Evolutionary conservation across 2,888 invertebrate species (phyloP).

Genomic region (Laspeyria flexula): DNA sequence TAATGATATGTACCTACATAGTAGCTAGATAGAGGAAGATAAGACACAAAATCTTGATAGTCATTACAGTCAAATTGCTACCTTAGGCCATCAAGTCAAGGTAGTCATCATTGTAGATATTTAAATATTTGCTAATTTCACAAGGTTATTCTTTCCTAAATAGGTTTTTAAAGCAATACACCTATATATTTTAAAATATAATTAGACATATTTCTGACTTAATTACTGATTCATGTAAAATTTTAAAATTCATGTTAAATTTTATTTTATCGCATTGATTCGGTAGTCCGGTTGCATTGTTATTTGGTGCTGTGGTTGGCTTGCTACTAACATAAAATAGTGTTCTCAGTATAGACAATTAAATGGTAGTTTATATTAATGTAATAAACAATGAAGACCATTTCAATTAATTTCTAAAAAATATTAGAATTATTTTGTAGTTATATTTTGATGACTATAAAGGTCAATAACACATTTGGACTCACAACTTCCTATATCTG

Average conservation of each 20-base stretch:
- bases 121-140: conserved; percentile 69
- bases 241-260: neutral
- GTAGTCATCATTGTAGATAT: conserved; percentile 64
- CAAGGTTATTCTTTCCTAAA: conserved; percentile 63
- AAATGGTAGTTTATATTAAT: neutral
- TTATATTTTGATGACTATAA: conserved; percentile 50
- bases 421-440: conserved; percentile 2
- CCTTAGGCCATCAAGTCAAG: conserved; percentile 65
- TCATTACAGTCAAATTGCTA: conserved; percentile 54
- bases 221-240: conserved; percentile 12
- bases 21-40: conserved; percentile 48
- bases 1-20: conserved; percentile 42
- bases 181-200: conserved; percentile 41
- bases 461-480: conserved; percentile 62
- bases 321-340: too few relatives aligned
- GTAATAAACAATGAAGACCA: conserved; percentile 6
- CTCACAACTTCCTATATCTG: conserved; percentile 61
- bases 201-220: conserved; percentile 23
- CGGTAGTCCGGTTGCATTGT: too few relatives aligned
- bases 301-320: too few relatives aligned
- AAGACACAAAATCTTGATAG: conserved; percentile 51
- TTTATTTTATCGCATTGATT: too few relatives aligned
- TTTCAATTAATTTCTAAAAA: conserved; percentile 9
- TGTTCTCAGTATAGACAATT: too few relatives aligned
- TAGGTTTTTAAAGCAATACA: conserved; percentile 41